phyloP scores from a whole-genome alignment of 2,797 vertebrate genomes.

The Lithobates sylvaticus region DNA sequence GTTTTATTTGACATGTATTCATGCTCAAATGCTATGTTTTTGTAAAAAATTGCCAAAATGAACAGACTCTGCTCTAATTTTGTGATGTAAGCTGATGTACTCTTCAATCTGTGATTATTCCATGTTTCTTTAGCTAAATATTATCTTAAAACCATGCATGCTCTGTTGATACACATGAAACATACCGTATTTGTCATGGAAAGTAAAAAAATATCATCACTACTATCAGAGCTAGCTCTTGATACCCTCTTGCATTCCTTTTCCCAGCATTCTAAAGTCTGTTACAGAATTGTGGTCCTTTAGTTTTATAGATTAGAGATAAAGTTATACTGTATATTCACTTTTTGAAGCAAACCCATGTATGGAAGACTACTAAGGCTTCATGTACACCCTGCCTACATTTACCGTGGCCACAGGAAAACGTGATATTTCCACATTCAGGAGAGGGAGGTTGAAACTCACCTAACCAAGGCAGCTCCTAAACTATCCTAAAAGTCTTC shows the following conservation, averaged over 20 bases:
- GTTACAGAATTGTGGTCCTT: neutral
- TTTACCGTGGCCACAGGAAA: too few species aligned
- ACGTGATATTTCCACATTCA: too few species aligned
- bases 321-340: too few species aligned
- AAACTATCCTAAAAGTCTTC: too few species aligned
- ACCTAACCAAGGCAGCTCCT: too few species aligned
- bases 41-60: constrained; percentile 25
- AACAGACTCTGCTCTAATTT: constrained; percentile 9
- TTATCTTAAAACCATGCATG: constrained; percentile 4
- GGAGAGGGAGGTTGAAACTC: too few species aligned
- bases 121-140: neutral
- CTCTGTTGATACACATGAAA: constrained; percentile 8
- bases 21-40: constrained; percentile 39
- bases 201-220: neutral
- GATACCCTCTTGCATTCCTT: neutral
- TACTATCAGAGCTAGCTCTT: neutral
- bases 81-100: constrained; percentile 41
- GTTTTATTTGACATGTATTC: constrained; percentile 24
- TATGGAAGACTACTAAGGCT: too few species aligned
- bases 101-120: constrained; percentile 24
- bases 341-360: too few species aligned
- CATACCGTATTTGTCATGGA: neutral
- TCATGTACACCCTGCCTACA: too few species aligned
- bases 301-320: too few species aligned
- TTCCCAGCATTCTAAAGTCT: constrained; percentile 1